Evolutionary conservation across 2,113 vertebrate species (phyloP), one percentile per base, ranked within the genome.

Genomic region (Carassius carassius): DNA sequence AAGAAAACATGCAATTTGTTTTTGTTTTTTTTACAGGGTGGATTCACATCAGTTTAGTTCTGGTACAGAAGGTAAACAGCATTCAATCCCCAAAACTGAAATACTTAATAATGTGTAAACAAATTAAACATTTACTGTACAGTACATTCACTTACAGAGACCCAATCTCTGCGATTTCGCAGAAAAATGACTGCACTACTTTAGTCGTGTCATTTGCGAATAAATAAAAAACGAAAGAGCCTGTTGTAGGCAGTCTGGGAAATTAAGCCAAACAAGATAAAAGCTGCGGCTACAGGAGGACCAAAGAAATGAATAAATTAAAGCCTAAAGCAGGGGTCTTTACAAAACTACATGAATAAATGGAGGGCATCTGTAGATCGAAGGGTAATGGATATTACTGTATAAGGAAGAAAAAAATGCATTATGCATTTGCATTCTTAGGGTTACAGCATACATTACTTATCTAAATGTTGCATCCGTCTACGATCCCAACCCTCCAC

Each of bases 401-500:
- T 29, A 29, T 29, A 47, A 25, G 8, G 9, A 62, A 32, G 16
- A 11, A 10, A 9, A 75, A 51, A 75, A 3, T 2, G 8, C 44
- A 76, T 54, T 51, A 76, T 65, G 58, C 29, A 80, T 63, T 65
- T 65, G 58, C 32, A 63, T 65, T 16, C 47, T 76, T 76, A 76
- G 62, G 78, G 23, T 67, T 67, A 19, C 44, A 4, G 2, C 62
- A 62, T 81, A 51, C 16, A 81, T 47, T 81, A 69, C 41, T 80
- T 29, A 80, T 65, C n/a, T 7, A 7, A 80, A 23, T 44, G 14
- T 17, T 79, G 54, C 79, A 67, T 69, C 29, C 47, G 19, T 54
- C 47, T 81, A 32, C 2, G 5, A 67, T 56, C 25, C 25, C 29
- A 54, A 35, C 79, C 17, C 41, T 21, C 25, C 9, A 25, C 0